Percentiles rank a stretch among this genome's conserved stretches.
phyloP scores from a whole-genome alignment of 2,797 vertebrate genomes.

The Mormyrus hasselquistii region DNA sequence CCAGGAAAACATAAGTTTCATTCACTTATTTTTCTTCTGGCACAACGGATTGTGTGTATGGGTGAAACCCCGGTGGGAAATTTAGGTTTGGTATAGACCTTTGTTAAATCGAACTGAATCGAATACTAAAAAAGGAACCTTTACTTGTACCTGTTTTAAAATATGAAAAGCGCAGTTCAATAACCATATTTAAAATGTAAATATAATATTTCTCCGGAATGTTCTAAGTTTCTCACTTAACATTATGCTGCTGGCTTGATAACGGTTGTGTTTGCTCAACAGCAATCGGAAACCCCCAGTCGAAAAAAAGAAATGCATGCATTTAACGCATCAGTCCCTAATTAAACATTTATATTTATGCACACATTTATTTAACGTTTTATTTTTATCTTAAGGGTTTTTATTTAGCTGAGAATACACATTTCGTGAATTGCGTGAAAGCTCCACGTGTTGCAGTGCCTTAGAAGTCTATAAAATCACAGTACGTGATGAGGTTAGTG shows the following conservation, averaged over 20 bases:
- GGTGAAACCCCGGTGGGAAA: not conserved
- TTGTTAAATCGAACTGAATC: not conserved
- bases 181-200: not conserved
- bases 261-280: not conserved
- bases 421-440: not conserved
- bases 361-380: not conserved
- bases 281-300: not conserved
- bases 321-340: not conserved
- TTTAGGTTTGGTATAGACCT: not conserved
- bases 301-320: not conserved
- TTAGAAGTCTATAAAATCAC: not conserved
- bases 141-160: not conserved
- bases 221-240: not conserved
- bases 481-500: not conserved
- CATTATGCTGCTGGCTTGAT: not conserved
- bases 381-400: not conserved
- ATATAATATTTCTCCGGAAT: not conserved
- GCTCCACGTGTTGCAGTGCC: not conserved
- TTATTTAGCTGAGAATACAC: not conserved
- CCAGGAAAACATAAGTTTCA: not conserved
- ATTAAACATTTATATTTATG: not conserved
- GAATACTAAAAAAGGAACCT: not conserved
- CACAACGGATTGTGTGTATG: not conserved
- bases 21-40: not conserved
- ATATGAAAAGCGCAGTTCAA: not conserved